Evolutionary conservation across 2,113 vertebrate species (phyloP), one percentile per base, ranked within the genome.

Genomic region (Brachyhypopomus occidentalis): DNA sequence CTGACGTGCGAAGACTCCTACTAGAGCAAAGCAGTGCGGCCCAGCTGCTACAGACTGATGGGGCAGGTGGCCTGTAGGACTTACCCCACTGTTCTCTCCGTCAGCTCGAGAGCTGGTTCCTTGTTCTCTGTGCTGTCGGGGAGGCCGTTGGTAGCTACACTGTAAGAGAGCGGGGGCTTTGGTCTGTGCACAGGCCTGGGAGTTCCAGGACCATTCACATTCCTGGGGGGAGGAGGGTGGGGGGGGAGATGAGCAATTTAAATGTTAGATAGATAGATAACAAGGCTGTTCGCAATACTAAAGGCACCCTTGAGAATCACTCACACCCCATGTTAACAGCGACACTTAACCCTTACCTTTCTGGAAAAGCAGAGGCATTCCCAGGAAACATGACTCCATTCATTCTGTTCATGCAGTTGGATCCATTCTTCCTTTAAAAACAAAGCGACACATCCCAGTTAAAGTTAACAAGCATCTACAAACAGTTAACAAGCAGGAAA

Each of bases 361-460:
- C 96, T 85, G 96, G 91, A 90, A 95, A 97, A 81, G 91, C 90
- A 83, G 95, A 93, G 36, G 96, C 94, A 87, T 94, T 97, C 82
- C 95, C 96, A 87, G 96, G 95, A 90, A 97, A 97, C 96, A 97
- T 97, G 87, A 97, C 96, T 86, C 97, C 97, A 89, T 98, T 99
- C 96, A 98, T 95, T 88, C 95, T 92, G 92, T 94, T 98, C 90
- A 96, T 92, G 92, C 94, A 96, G 88, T 88, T 94, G 55, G 95
- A 94, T 86, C 92, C 96, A 86, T 95, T 97, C 94, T 99, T 98
- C 92, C 97, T 98, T 84, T 3, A n/a, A 86, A 83, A 87, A 84
- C 55, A 52, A 52, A 52, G 12, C 12, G 45, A 14, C 12, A 14
- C 12, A 52, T 52, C 45, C 12, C 2, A 52, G 5, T 5, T 5